Evolutionary conservation across 2,113 vertebrate species (phyloP).

Genomic region (Alouatta palliata): DNA sequence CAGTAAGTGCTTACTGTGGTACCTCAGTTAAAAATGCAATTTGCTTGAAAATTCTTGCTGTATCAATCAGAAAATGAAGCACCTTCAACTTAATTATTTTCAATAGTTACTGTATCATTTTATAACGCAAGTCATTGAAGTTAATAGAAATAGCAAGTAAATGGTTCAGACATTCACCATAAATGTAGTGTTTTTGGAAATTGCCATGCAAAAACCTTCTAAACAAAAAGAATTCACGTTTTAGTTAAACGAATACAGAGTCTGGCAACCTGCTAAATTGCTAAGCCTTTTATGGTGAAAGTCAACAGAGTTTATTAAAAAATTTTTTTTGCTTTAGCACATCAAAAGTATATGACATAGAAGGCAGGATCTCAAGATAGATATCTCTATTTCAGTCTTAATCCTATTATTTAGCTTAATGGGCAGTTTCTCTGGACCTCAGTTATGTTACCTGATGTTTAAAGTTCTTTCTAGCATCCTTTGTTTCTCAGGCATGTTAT

Average conservation of each 20-base stretch:
- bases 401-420: not conserved
- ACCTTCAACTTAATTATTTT: constrained; percentile 73
- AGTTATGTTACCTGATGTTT: not conserved
- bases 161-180: constrained; percentile 34
- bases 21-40: constrained; percentile 56
- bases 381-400: not conserved
- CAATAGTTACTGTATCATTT: constrained; percentile 60
- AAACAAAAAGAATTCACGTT: constrained; percentile 55
- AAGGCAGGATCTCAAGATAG: not conserved
- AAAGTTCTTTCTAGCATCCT: not conserved
- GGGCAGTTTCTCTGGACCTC: not conserved
- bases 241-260: constrained; percentile 12
- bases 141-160: constrained; percentile 69
- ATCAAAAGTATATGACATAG: not conserved
- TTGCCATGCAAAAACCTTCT: constrained; percentile 18
- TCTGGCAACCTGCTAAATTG: constrained; percentile 55
- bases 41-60: constrained; percentile 58
- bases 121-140: constrained; percentile 72
- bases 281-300: constrained; percentile 40
- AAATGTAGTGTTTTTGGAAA: constrained; percentile 45
- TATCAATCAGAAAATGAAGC: constrained; percentile 69
- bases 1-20: constrained; percentile 60
- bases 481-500: not conserved
- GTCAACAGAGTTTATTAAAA: constrained; percentile 29
- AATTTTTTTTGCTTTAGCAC: constrained; percentile 38